Evolutionary conservation across 1,140 invertebrate species (phyloP).

Genomic region (Harlomillsia oculata): DNA sequence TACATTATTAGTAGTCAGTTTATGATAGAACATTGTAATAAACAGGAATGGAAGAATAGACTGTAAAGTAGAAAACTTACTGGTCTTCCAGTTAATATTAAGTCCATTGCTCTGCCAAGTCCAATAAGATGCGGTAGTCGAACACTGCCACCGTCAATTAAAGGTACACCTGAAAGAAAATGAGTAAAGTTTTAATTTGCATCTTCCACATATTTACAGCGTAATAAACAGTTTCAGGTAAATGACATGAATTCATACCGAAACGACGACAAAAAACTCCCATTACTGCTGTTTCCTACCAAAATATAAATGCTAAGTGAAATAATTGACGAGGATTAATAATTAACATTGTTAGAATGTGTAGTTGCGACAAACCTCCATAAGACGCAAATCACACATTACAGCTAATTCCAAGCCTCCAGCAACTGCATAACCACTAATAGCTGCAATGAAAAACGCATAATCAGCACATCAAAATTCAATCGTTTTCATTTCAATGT

Average conservation of each 20-base stretch:
- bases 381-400: slow-evolving; percentile 39
- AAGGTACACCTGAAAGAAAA: slow-evolving; percentile 45
- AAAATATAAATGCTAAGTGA: too few relatives aligned
- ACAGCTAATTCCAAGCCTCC: slow-evolving; percentile 37
- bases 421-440: slow-evolving; percentile 78
- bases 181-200: not conserved
- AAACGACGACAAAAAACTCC: slow-evolving; percentile 49
- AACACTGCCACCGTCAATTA: slow-evolving; percentile 51
- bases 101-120: slow-evolving; percentile 45
- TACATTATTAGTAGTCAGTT: not conserved
- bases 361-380: too few relatives aligned
- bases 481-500: too few relatives aligned
- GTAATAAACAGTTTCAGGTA: too few relatives aligned
- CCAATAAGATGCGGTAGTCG: slow-evolving; percentile 49
- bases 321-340: too few relatives aligned
- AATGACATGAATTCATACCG: slow-evolving; percentile 39
- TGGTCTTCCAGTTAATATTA: slow-evolving; percentile 49
- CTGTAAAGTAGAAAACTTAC: too few relatives aligned
- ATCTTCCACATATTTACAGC: too few relatives aligned
- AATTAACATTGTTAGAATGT: too few relatives aligned
- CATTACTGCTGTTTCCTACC: slow-evolving; percentile 47
- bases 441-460: too few relatives aligned
- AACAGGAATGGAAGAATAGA: too few relatives aligned
- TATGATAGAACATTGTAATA: too few relatives aligned
- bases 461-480: too few relatives aligned